phyloP scores from a whole-genome alignment of 2,113 vertebrate genomes.

The Turnix velox region DNA sequence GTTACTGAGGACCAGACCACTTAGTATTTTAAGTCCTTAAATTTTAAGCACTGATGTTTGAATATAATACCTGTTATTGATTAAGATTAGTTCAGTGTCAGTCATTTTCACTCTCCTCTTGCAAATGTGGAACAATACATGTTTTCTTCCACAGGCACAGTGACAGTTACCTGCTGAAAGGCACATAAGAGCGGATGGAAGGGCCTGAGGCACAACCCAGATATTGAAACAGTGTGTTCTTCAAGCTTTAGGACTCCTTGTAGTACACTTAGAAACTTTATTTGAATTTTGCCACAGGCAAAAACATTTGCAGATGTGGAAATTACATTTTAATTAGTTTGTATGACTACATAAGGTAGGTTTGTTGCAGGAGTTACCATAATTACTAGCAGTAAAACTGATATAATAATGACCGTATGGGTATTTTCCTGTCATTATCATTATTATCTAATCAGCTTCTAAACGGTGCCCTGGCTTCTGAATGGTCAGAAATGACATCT shows the following conservation, averaged over 20 bases:
- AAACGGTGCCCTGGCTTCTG: not conserved
- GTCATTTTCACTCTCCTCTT: not conserved
- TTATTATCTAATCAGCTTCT: slow-evolving; percentile 10
- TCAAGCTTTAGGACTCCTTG: not conserved
- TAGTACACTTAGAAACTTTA: not conserved
- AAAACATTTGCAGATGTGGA: slow-evolving; percentile 53
- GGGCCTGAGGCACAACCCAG: not conserved
- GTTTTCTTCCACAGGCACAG: not conserved
- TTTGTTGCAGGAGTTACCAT: not conserved
- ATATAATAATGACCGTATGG: not conserved
- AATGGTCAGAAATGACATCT: not conserved
- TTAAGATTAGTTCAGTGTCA: not conserved
- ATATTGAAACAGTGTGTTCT: not conserved
- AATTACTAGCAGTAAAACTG: not conserved
- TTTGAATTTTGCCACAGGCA: slow-evolving; percentile 38
- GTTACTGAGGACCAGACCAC: not conserved
- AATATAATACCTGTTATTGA: not conserved
- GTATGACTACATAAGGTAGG: slow-evolving; percentile 10
- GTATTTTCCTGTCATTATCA: slow-evolving; percentile 39
- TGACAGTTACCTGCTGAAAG: not conserved
- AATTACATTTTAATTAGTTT: slow-evolving; percentile 61
- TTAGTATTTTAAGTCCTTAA: not conserved
- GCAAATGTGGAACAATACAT: not conserved
- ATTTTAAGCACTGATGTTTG: not conserved
- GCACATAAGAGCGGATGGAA: not conserved